These are phyloP conservation scores for Polydrusus pterygomalis DNA, from an alignment of 2,888 invertebrate species.

Conservation along the genomic window DNA sequence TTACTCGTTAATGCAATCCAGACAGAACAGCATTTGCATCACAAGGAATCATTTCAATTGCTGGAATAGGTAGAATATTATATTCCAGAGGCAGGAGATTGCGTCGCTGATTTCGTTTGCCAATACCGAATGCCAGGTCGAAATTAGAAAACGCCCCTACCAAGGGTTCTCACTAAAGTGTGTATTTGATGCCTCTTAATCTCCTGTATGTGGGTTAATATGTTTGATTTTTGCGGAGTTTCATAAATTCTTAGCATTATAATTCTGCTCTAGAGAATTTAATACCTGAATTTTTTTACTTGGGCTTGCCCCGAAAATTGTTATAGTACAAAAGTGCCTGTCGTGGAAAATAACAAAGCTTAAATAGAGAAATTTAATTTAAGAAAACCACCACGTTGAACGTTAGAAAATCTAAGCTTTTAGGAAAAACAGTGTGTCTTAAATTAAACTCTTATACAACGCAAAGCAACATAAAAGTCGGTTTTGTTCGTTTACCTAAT, in stretches of 20 bases:
- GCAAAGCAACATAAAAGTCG: constrained; percentile 6
- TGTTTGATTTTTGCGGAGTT: too few species aligned
- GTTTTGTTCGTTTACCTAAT: constrained; percentile 36
- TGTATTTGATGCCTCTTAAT: too few species aligned
- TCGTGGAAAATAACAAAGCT: background rate
- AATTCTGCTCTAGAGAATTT: background rate
- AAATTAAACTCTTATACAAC: constrained; percentile 12
- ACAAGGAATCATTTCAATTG: constrained; percentile 44
- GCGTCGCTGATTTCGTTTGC: constrained; percentile 37
- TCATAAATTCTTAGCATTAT: too few species aligned
- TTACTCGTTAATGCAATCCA: constrained; percentile 25
- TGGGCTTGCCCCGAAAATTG: background rate
- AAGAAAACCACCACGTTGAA: background rate
- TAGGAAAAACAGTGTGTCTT: constrained; percentile 12
- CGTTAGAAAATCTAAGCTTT: constrained; percentile 14
- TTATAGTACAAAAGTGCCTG: background rate
- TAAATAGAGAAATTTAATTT: constrained; percentile 10
- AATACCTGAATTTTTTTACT: background rate
- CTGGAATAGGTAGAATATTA: constrained; percentile 35
- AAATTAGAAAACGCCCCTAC: constrained; percentile 11
- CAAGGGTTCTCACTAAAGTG: background rate
- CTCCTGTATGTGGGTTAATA: too few species aligned
- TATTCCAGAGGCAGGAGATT: constrained; percentile 43
- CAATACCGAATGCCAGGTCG: constrained; percentile 11
- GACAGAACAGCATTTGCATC: constrained; percentile 34